These are phyloP conservation scores for Acronicta alni DNA, from an alignment of 2,888 invertebrate species.

Conservation along the genomic window DNA sequence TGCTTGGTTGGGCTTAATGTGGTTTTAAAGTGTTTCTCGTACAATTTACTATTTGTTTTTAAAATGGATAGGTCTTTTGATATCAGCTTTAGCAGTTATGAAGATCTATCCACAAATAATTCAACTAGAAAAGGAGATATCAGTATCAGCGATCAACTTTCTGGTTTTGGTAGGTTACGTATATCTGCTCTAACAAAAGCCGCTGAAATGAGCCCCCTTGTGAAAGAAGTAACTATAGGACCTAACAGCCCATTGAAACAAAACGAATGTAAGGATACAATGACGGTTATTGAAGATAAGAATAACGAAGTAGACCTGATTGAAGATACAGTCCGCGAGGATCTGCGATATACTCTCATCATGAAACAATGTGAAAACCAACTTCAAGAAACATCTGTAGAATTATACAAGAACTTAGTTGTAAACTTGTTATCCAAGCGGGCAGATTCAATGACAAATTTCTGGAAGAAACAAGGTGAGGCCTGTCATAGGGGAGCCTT, in stretches of 20 bases:
- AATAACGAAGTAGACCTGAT: constrained; percentile 68
- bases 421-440: constrained; percentile 77
- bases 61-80: constrained; percentile 64
- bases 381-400: constrained; percentile 71
- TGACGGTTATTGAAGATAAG: constrained; percentile 43
- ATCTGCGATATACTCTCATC: constrained; percentile 74
- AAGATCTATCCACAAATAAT: constrained; percentile 60
- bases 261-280: constrained; percentile 38
- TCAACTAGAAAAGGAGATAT: constrained; percentile 65
- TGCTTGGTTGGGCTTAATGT: no score
- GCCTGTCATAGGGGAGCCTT: constrained; percentile 77
- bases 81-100: constrained; percentile 59
- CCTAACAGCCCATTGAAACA: constrained; percentile 67
- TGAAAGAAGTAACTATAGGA: constrained; percentile 85
- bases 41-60: not conserved
- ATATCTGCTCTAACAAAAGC: constrained; percentile 90
- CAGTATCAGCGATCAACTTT: constrained; percentile 73
- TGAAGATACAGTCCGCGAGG: constrained; percentile 76
- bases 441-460: constrained; percentile 72
- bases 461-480: constrained; percentile 75
- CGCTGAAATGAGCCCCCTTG: constrained; percentile 83
- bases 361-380: constrained; percentile 75
- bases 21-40: not conserved
- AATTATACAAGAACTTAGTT: constrained; percentile 73
- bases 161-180: constrained; percentile 86